These are phyloP conservation scores for Napeogenes sylphis DNA, from an alignment of 2,888 invertebrate genomes.

Conservation along the genomic window DNA sequence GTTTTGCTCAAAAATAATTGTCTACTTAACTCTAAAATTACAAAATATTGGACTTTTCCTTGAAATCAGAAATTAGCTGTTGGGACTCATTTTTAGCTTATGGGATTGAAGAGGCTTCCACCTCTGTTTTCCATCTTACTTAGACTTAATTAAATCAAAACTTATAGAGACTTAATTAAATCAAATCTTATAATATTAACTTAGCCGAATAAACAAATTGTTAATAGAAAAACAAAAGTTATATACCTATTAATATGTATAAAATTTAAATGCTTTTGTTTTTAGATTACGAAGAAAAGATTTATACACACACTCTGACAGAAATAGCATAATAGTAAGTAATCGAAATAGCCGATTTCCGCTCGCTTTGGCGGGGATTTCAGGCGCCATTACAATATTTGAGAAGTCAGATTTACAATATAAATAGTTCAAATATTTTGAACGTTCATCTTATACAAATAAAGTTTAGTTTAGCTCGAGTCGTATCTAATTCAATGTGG, in stretches of 20 bases:
- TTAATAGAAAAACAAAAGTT: not conserved
- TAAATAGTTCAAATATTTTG: constrained; percentile 17
- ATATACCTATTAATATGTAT: not conserved
- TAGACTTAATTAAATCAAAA: too few species aligned
- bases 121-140: too few species aligned
- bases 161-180: too few species aligned
- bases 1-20: too few species aligned
- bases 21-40: not conserved
- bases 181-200: too few species aligned
- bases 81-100: too few species aligned
- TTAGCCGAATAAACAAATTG: too few species aligned
- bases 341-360: constrained; percentile 61
- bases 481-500: constrained; percentile 29
- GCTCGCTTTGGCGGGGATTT: constrained; percentile 48
- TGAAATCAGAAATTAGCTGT: too few species aligned
- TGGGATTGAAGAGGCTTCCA: too few species aligned
- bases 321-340: constrained; percentile 44
- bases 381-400: constrained; percentile 60
- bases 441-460: not conserved
- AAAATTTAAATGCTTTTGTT: not conserved
- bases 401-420: constrained; percentile 42
- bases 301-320: constrained; percentile 17
- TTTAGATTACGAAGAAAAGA: constrained; percentile 4
- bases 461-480: constrained; percentile 34
- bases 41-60: not conserved